phyloP scores from a whole-genome alignment of 2,113 vertebrate genomes.

The Orycteropus afer region DNA sequence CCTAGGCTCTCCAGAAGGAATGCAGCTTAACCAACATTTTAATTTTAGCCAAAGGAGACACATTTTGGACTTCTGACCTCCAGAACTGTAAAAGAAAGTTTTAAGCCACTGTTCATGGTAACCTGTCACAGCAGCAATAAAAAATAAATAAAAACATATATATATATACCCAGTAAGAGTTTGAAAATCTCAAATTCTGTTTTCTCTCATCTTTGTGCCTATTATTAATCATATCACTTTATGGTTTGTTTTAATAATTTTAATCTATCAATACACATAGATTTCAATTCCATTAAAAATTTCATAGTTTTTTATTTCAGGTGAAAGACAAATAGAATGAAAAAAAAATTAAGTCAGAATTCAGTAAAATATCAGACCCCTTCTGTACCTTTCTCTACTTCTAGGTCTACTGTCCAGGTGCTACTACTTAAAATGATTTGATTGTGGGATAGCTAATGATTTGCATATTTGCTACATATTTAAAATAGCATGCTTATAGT shows the following conservation, averaged over 20 bases:
- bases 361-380: neutral
- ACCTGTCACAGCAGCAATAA: neutral
- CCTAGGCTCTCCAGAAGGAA: neutral
- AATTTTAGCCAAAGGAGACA: neutral
- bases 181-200: neutral
- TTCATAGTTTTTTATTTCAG: neutral
- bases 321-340: neutral
- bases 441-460: neutral
- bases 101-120: neutral
- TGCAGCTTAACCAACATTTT: neutral
- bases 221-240: neutral
- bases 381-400: neutral
- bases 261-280: neutral
- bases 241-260: neutral
- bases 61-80: neutral
- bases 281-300: constrained; percentile 10
- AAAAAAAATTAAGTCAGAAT: neutral
- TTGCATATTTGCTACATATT: neutral
- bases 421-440: neutral
- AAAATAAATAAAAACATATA: too few relatives aligned
- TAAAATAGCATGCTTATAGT: neutral
- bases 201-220: neutral
- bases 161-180: neutral
- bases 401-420: neutral
- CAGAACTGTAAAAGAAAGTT: neutral